Evolutionary conservation across 1,140 invertebrate species (phyloP), one percentile per base, ranked within the genome.

Genomic region (Manduca sexta): DNA sequence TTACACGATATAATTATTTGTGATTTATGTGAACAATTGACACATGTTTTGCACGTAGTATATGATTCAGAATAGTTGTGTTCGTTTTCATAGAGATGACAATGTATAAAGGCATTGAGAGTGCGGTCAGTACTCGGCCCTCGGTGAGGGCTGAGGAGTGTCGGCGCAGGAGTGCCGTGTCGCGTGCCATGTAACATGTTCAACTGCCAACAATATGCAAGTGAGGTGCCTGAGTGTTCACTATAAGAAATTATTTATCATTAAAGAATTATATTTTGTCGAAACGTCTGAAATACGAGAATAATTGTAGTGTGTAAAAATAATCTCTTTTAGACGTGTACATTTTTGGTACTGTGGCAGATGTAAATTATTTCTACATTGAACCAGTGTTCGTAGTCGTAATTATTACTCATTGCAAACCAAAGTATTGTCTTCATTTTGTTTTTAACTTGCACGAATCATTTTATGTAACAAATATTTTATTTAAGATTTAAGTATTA

Each of bases 151-250:
- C n/a, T n/a, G n/a, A n/a, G n/a, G n/a, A n/a, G n/a, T n/a, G n/a
- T n/a, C n/a, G n/a, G n/a, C n/a, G n/a, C n/a, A 31, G 7, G 30
- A 31, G 30, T 31, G 30, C n/a, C n/a, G n/a, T 11, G 13, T 61
- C 52, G 62, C 57, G 77, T 84, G 80, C 77, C 77, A 83, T 83
- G 77, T 84, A 77, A 75, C 77, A 83, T 83, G 60, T 63, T 60
- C 60, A 55, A 68, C 72, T 71, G 74, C 73, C 74, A 79, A 78
- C 67, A 63, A 56, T 60, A 60, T 8, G 4, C 21, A 73, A 58
- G 52, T 78, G 78, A 81, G 75, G 74, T 74, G 77, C 77, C 75
- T 78, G 70, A 74, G 77, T 84, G 80, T 84, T 81, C 79, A 83
- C 63, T 26, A 3, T 26, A 8, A 26, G 4, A 5, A 26, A 5